Percentiles rank a stretch among this genome's conserved stretches.
phyloP scores from a whole-genome alignment of 1,140 invertebrate species.

The Ips nitidus region DNA sequence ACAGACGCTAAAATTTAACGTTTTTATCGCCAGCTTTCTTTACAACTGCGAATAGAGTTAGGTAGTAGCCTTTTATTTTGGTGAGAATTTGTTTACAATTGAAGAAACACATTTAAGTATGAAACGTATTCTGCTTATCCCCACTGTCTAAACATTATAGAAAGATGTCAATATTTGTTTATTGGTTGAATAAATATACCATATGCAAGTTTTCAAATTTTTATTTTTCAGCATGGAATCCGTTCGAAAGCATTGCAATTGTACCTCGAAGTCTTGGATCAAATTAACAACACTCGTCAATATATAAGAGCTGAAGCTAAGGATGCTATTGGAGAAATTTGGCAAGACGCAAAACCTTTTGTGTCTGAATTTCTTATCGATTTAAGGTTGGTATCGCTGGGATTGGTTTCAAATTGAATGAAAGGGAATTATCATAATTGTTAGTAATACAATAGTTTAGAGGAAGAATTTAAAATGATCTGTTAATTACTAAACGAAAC shows the following conservation, averaged over 20 bases:
- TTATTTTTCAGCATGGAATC: slow-evolving; percentile 53
- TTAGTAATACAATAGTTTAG: neutral
- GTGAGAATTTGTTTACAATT: too few relatives aligned
- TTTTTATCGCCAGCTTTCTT: neutral
- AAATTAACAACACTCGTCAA: slow-evolving; percentile 67
- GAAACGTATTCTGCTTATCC: neutral
- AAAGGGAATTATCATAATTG: too few relatives aligned
- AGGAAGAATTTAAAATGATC: neutral
- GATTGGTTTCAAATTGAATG: neutral
- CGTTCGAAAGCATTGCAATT: slow-evolving; percentile 53
- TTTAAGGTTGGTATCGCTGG: slow-evolving; percentile 57
- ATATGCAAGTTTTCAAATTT: neutral
- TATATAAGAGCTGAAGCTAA: slow-evolving; percentile 65
- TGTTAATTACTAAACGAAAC: neutral
- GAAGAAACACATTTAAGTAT: slow-evolving; percentile 1
- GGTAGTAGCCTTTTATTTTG: too few relatives aligned
- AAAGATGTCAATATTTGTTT: neutral
- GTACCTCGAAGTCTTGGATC: slow-evolving; percentile 59
- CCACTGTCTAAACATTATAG: neutral
- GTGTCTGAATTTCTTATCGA: slow-evolving; percentile 71
- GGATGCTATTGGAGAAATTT: slow-evolving; percentile 67
- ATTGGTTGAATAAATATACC: neutral
- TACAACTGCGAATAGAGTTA: too few relatives aligned
- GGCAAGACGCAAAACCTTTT: slow-evolving; percentile 72
- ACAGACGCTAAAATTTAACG: neutral